phyloP scores from a whole-genome alignment of 92 coral and sea anemone genomes.

The Zoanthus sansibaricus region DNA sequence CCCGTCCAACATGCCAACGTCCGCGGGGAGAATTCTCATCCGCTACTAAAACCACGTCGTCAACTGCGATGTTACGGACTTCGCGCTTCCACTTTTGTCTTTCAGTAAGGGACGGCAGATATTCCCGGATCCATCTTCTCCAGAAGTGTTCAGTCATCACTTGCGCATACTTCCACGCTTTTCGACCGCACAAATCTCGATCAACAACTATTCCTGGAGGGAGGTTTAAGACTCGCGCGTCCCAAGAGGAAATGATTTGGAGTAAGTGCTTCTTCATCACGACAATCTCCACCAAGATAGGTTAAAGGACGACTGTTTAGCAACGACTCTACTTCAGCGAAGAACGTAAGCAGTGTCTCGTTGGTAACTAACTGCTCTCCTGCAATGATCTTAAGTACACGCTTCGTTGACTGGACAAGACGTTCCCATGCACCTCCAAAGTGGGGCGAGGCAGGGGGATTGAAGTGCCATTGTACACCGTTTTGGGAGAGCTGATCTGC shows the following conservation, averaged over 20 bases:
- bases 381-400: conserved; percentile 56
- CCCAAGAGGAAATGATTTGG: conserved; percentile 65
- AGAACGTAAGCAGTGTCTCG: conserved; percentile 64
- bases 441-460: too few species aligned
- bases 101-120: neutral
- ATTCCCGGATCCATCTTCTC: neutral
- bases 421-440: conserved; percentile 36
- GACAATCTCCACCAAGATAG: too few species aligned
- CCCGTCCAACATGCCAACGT: neutral
- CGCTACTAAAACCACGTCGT: neutral
- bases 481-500: neutral
- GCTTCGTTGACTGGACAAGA: conserved; percentile 2
- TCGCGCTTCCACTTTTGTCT: neutral
- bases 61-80: neutral
- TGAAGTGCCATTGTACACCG: too few species aligned
- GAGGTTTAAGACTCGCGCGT: conserved; percentile 51
- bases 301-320: conserved; percentile 61
- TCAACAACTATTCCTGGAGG: neutral
- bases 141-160: neutral
- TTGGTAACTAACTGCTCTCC: too few species aligned
- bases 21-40: neutral
- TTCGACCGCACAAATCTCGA: neutral
- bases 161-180: neutral
- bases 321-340: conserved; percentile 21
- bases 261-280: too few species aligned